These are phyloP conservation scores for Cylindroiulus punctatus DNA, from an alignment of 2,888 invertebrate genomes.

Conservation along the genomic window DNA sequence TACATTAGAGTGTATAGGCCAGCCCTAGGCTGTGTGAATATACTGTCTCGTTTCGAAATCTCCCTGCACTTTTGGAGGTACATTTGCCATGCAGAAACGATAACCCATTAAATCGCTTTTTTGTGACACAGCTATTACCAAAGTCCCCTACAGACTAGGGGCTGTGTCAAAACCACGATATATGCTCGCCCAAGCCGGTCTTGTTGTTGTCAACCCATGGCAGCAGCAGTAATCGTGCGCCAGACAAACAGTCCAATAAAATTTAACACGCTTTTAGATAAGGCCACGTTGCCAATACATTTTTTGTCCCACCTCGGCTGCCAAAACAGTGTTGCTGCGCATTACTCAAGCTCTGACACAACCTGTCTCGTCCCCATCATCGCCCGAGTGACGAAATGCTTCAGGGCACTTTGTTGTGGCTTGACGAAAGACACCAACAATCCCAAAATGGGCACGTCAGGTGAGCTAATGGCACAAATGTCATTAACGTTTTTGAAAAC, in stretches of 20 bases:
- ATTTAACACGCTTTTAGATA: constrained; percentile 42
- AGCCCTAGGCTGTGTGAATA: too few relatives aligned
- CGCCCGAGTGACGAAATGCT: not conserved
- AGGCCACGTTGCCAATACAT: not conserved
- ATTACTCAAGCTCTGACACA: constrained; percentile 23
- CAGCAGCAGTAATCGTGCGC: not conserved
- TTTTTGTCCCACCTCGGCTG: not conserved
- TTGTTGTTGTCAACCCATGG: not conserved
- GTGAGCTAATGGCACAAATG: not conserved
- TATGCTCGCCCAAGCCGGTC: not conserved
- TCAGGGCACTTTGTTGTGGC: not conserved
- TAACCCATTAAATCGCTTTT: too few relatives aligned
- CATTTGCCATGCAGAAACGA: too few relatives aligned
- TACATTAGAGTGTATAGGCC: too few relatives aligned
- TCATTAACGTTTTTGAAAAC: not conserved
- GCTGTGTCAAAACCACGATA: not conserved
- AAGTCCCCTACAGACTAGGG: not conserved
- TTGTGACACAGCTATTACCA: too few relatives aligned
- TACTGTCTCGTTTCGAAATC: too few relatives aligned
- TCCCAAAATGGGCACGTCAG: not conserved
- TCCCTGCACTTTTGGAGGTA: too few relatives aligned
- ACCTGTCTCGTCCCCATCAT: not conserved
- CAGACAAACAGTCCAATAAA: constrained; percentile 31
- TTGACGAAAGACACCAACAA: not conserved
- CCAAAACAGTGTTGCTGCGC: constrained; percentile 10